These are phyloP conservation scores for Aplysina aerophoba DNA, from an alignment of 37 sponge, comb jelly and placozoan genomes.

Conservation along the genomic window DNA sequence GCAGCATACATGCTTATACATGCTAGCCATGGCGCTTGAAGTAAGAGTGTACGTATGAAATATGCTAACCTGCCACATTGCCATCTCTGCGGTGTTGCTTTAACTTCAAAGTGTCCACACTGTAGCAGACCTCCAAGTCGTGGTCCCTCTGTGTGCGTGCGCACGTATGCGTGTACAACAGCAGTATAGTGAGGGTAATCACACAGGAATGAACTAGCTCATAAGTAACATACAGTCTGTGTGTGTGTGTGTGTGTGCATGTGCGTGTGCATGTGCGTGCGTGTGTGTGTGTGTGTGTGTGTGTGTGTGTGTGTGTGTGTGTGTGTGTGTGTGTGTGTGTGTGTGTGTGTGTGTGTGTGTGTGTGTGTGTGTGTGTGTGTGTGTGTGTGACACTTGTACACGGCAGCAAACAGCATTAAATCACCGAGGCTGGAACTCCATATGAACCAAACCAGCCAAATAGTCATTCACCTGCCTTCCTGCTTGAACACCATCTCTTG, in stretches of 20 bases:
- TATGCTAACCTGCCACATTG: no score
- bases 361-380: background rate
- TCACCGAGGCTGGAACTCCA: no score
- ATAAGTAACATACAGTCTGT: no score
- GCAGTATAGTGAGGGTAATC: background rate
- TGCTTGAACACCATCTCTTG: no score
- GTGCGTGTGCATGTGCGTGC: background rate
- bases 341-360: background rate
- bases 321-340: background rate
- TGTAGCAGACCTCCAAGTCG: background rate
- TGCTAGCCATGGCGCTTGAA: no score
- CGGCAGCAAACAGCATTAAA: no score
- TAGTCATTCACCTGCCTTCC: no score
- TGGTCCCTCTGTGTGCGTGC: background rate
- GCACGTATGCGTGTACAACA: background rate
- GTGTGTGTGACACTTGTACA: no score
- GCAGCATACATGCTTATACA: no score
- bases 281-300: slow-evolving; percentile 8
- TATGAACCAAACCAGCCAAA: no score
- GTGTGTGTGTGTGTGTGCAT: background rate
- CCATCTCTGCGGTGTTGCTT: no score
- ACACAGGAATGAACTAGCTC: background rate
- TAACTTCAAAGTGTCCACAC: background rate
- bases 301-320: background rate
- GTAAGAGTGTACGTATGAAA: no score